These are phyloP conservation scores for Leguminivora glycinivorella DNA, from an alignment of 1,140 invertebrate genomes.

Conservation along the genomic window DNA sequence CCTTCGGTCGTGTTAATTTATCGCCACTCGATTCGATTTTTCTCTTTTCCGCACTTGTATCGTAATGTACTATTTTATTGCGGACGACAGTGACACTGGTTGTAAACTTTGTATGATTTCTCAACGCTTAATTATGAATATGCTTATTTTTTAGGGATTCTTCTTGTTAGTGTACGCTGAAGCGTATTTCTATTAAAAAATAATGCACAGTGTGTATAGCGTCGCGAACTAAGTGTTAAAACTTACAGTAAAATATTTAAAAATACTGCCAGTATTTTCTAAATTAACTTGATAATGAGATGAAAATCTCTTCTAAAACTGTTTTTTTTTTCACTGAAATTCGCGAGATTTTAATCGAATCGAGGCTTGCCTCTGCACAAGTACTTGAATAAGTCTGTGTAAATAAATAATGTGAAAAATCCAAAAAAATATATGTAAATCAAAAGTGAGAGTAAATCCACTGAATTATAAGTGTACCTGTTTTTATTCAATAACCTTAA, in stretches of 20 bases:
- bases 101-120: neutral
- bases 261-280: neutral
- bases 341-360: slow-evolving; percentile 10
- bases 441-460: slow-evolving; percentile 47
- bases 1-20: too few species aligned
- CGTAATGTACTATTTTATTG: too few species aligned
- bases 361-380: slow-evolving; percentile 42
- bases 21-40: too few species aligned
- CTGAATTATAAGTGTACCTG: slow-evolving; percentile 34
- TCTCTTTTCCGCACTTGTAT: too few species aligned
- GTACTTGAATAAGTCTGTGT: slow-evolving; percentile 50
- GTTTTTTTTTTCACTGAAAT: neutral
- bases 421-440: slow-evolving; percentile 47
- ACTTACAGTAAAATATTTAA: neutral
- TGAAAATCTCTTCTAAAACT: neutral
- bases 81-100: neutral
- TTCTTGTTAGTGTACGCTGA: slow-evolving; percentile 2
- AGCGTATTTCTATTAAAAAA: neutral
- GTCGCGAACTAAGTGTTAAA: neutral
- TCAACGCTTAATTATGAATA: slow-evolving; percentile 16
- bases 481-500: slow-evolving; percentile 33
- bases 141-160: slow-evolving; percentile 13
- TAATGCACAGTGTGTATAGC: slow-evolving; percentile 10
- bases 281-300: neutral
- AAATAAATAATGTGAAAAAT: slow-evolving; percentile 52